Conservation (phyloP, 2,888 invertebrate species). For the Morpho helenor region DNA sequence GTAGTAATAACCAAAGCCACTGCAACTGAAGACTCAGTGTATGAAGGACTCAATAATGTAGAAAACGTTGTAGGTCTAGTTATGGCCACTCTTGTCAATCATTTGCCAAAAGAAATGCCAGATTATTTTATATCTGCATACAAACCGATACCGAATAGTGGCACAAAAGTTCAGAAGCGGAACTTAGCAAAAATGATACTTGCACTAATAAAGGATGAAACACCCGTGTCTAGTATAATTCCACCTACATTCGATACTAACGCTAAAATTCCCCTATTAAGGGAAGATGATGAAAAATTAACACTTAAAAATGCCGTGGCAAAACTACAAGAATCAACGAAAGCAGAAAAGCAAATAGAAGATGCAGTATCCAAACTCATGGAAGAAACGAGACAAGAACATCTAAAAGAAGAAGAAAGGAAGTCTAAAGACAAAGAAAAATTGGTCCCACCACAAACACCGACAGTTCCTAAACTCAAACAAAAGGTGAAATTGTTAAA, state of each 20-base stretch:
- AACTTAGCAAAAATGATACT: slow-evolving; percentile 83
- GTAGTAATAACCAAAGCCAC: slow-evolving; percentile 62
- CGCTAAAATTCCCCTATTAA: slow-evolving; percentile 78
- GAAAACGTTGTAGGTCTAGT: slow-evolving; percentile 82
- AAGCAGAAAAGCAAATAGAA: slow-evolving; percentile 61
- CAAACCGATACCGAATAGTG: slow-evolving; percentile 93
- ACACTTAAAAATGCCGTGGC: slow-evolving; percentile 68
- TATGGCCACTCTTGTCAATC: slow-evolving; percentile 76
- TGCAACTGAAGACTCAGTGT: slow-evolving; percentile 80
- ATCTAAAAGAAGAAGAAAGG: slow-evolving; percentile 79
- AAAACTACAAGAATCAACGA: slow-evolving; percentile 66
- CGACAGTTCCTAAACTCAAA: slow-evolving; percentile 78
- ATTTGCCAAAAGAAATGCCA: slow-evolving; percentile 91
- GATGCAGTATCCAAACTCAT: slow-evolving; percentile 62
- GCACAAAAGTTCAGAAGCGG: slow-evolving; percentile 86
- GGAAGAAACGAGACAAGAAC: slow-evolving; percentile 69
- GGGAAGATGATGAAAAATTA: slow-evolving; percentile 72
- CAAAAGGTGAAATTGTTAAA: slow-evolving; percentile 87
- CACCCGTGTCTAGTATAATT: slow-evolving; percentile 11
- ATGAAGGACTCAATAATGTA: slow-evolving; percentile 79
- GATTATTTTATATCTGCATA: slow-evolving; percentile 89
- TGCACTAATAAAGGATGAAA: slow-evolving; percentile 74
- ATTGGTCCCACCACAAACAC: slow-evolving; percentile 52
- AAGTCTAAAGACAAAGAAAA: slow-evolving; percentile 73
- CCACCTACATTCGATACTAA: slow-evolving; percentile 35